phyloP scores from a whole-genome alignment of 2,888 invertebrate genomes.

The Seira sanloemensis region DNA sequence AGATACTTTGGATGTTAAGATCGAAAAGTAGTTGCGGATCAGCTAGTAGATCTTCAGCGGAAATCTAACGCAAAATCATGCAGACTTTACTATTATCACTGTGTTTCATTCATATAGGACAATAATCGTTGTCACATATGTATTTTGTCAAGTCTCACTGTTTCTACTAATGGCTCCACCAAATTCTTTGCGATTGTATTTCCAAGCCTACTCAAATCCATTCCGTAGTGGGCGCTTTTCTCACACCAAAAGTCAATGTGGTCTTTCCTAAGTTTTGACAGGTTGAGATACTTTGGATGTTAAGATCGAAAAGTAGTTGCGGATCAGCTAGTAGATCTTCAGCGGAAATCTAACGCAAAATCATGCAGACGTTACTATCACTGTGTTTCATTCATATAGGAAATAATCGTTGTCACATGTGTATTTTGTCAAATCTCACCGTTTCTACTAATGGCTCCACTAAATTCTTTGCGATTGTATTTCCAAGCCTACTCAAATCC shows the following conservation, averaged over 20 bases:
- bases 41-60: slow-evolving; percentile 80
- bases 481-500: slow-evolving; percentile 82
- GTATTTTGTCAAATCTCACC: slow-evolving; percentile 74
- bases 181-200: slow-evolving; percentile 80
- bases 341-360: slow-evolving; percentile 71
- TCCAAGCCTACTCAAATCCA: slow-evolving; percentile 83
- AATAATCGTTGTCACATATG: neutral
- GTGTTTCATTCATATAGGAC: no score
- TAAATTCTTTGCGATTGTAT: slow-evolving; percentile 80
- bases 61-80: slow-evolving; percentile 49
- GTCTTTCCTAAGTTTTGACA: slow-evolving; percentile 72
- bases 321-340: slow-evolving; percentile 82
- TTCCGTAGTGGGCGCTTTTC: slow-evolving; percentile 82
- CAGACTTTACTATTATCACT: no score
- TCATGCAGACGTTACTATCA: no score
- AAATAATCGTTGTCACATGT: no score
- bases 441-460: slow-evolving; percentile 82
- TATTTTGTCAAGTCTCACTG: slow-evolving; percentile 74
- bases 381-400: no score
- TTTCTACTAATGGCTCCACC: slow-evolving; percentile 82
- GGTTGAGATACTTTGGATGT: slow-evolving; percentile 80
- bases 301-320: slow-evolving; percentile 82
- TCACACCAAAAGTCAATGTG: slow-evolving; percentile 84
- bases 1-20: slow-evolving; percentile 82
- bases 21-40: slow-evolving; percentile 82